phyloP scores from a whole-genome alignment of 2,113 vertebrate species.

The Oreochromis niloticus region DNA sequence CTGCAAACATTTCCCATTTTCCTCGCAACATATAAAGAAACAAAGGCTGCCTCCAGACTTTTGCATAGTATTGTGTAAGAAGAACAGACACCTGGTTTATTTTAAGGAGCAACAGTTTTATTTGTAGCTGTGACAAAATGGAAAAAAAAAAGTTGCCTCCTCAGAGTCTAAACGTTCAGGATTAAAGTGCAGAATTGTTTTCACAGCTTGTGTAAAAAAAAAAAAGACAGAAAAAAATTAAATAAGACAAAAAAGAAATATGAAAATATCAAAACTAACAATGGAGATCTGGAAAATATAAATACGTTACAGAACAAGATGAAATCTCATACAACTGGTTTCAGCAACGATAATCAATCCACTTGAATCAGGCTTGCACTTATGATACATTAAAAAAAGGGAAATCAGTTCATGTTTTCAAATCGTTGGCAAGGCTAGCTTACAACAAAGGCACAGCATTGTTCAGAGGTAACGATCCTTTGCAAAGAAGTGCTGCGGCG shows the following conservation, averaged over 20 bases:
- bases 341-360: constrained; percentile 62
- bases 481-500: constrained; percentile 69
- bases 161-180: constrained; percentile 64
- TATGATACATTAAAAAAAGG: constrained; percentile 41
- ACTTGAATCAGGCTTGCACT: constrained; percentile 61
- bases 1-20: background rate
- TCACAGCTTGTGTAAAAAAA: constrained; percentile 80
- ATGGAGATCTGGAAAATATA: constrained; percentile 64
- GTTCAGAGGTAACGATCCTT: constrained; percentile 77
- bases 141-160: constrained; percentile 52
- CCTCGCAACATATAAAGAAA: background rate
- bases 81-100: background rate
- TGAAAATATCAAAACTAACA: constrained; percentile 63
- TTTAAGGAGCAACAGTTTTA: constrained; percentile 74
- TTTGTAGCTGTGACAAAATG: constrained; percentile 71
- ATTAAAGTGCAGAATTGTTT: constrained; percentile 81
- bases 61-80: background rate
- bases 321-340: constrained; percentile 49
- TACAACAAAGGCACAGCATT: constrained; percentile 82
- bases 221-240: constrained; percentile 46
- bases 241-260: constrained; percentile 55
- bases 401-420: constrained; percentile 61
- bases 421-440: constrained; percentile 80
- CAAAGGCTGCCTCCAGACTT: background rate
- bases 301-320: constrained; percentile 62